phyloP scores from a whole-genome alignment of 2,113 vertebrate genomes.

The Bungarus multicinctus region DNA sequence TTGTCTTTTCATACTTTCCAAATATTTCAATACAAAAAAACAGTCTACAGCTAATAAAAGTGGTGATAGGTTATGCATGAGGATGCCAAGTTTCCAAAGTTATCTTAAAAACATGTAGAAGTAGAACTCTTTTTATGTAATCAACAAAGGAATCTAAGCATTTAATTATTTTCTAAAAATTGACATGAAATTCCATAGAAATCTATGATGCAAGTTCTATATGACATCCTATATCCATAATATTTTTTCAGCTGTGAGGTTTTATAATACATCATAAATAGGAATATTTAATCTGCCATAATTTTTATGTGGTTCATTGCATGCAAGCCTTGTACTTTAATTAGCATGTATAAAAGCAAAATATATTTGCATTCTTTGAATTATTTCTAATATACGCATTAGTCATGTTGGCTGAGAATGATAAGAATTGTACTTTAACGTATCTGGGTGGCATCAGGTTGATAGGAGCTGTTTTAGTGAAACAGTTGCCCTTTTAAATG shows the following conservation, averaged over 20 bases:
- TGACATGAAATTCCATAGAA: background rate
- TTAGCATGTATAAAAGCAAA: background rate
- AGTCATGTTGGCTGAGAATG: background rate
- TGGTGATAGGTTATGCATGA: background rate
- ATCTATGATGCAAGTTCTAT: background rate
- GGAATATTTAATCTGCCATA: background rate
- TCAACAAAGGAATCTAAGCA: background rate
- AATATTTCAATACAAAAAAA: background rate
- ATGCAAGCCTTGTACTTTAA: background rate
- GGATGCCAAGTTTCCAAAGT: background rate
- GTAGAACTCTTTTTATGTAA: background rate
- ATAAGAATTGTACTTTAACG: background rate
- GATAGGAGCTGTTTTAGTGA: background rate
- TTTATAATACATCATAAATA: background rate
- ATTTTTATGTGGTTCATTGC: background rate
- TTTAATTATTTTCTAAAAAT: background rate
- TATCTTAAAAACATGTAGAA: background rate
- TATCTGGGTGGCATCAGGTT: background rate
- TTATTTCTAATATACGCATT: background rate
- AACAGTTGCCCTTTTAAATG: background rate
- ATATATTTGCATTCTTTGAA: background rate
- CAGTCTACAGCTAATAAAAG: background rate
- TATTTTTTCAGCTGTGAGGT: background rate
- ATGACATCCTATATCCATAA: background rate
- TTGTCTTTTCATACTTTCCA: background rate